Conservation (phyloP, 2,797 vertebrate genomes). For the Pogoniulus pusillus region DNA sequence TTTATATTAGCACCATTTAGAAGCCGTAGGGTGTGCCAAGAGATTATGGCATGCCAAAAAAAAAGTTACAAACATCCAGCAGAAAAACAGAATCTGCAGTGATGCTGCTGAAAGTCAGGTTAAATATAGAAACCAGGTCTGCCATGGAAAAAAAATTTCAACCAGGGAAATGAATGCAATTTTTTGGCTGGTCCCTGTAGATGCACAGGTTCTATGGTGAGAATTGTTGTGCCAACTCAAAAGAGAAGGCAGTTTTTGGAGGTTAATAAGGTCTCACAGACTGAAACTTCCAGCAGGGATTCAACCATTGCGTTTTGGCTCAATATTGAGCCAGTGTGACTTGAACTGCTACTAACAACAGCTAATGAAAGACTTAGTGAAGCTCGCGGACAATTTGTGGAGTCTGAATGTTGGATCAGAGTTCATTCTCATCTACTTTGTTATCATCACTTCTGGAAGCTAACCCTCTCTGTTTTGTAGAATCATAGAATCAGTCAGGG, state of each 20-base stretch:
- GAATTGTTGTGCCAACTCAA: background rate
- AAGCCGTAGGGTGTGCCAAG: background rate
- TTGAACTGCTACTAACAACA: background rate
- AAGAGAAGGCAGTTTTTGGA: background rate
- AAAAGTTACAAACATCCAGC: background rate
- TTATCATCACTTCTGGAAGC: background rate
- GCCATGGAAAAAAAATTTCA: background rate
- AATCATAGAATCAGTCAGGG: too few species aligned
- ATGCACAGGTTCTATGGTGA: background rate
- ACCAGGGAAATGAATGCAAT: background rate
- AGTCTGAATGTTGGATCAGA: background rate
- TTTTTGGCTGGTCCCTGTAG: background rate
- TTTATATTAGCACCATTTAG: constrained; percentile 24
- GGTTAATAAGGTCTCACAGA: background rate
- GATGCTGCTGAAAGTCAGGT: background rate
- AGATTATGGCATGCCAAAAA: constrained; percentile 2
- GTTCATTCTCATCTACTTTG: background rate
- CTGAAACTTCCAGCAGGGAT: background rate
- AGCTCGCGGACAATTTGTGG: background rate
- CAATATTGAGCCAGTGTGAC: rapidly evolving
- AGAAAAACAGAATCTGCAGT: background rate
- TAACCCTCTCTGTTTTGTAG: background rate
- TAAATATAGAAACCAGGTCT: constrained; percentile 26
- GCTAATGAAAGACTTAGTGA: background rate
- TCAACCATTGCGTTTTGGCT: background rate